Evolutionary conservation across 2,888 invertebrate species (phyloP).

Genomic region (Ashinkailepas kermadecensis): DNA sequence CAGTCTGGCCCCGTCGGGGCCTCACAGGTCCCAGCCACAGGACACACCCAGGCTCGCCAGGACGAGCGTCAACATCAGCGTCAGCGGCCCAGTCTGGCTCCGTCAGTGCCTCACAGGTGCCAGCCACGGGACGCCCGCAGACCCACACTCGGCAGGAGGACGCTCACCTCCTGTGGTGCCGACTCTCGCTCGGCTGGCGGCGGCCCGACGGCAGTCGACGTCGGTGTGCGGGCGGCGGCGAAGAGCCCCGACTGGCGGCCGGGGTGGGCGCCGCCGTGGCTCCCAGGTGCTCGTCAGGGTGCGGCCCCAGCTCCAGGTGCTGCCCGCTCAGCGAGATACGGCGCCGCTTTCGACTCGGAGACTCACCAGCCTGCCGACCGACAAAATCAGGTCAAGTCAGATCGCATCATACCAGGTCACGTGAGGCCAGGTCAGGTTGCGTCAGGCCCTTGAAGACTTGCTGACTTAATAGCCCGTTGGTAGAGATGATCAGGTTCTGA

Average conservation of each 20-base stretch:
- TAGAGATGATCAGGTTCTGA: too few relatives aligned
- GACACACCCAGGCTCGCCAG: not conserved
- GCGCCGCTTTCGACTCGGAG: slow-evolving; percentile 6
- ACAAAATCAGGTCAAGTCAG: not conserved
- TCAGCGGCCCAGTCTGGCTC: too few relatives aligned
- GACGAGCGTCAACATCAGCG: too few relatives aligned
- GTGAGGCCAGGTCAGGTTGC: too few relatives aligned
- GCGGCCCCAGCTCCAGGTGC: not conserved
- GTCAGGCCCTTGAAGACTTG: too few relatives aligned
- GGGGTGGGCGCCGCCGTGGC: not conserved
- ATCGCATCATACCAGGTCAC: too few relatives aligned
- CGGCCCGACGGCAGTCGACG: slow-evolving; percentile 1
- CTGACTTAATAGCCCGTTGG: too few relatives aligned
- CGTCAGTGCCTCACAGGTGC: not conserved
- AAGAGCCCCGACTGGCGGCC: not conserved
- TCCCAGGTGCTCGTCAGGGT: not conserved
- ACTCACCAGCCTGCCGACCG: not conserved
- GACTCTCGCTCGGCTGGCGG: not conserved
- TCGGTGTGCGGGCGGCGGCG: slow-evolving; percentile 7
- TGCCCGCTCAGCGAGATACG: slow-evolving; percentile 15
- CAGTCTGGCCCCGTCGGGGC: not conserved
- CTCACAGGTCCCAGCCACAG: not conserved
- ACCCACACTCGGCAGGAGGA: not conserved
- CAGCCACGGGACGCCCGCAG: not conserved
- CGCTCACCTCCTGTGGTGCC: not conserved